Percentiles rank a stretch among this genome's conserved stretches.
Evolutionary conservation across 1,140 invertebrate species (phyloP).

Genomic region (Drosophila miranda): DNA sequence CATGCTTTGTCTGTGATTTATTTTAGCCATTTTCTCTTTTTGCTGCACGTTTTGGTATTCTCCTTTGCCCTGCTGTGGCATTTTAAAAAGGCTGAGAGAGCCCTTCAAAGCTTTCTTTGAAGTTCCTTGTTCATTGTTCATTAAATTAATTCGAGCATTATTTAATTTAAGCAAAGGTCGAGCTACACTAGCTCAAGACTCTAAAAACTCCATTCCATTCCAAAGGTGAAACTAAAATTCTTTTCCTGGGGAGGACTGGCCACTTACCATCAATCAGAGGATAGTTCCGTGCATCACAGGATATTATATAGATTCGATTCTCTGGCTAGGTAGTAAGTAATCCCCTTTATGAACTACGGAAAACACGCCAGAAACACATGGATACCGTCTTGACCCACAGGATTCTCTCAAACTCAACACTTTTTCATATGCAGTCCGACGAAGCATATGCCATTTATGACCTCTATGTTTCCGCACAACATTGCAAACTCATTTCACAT

Average conservation of each 20-base stretch:
- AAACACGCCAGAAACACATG: slow-evolving; percentile 36
- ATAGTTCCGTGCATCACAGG: not conserved
- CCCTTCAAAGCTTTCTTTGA: slow-evolving; percentile 12
- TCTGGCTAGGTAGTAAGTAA: too few relatives aligned
- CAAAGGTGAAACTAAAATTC: too few relatives aligned
- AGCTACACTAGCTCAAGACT: too few relatives aligned
- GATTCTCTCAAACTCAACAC: slow-evolving; percentile 24
- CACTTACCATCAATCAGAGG: slow-evolving; percentile 3
- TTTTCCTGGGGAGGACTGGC: too few relatives aligned
- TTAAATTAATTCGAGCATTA: too few relatives aligned
- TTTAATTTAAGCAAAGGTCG: too few relatives aligned
- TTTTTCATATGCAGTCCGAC: slow-evolving; percentile 28
- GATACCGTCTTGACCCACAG: not conserved
- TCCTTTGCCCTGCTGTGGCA: not conserved
- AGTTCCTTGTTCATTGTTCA: too few relatives aligned
- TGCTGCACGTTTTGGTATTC: not conserved
- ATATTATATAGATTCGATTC: not conserved
- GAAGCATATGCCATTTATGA: slow-evolving; percentile 39
- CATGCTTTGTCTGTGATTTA: slow-evolving; percentile 56
- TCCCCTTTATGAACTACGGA: not conserved
- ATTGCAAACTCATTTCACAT: slow-evolving; percentile 50
- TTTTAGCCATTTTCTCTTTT: slow-evolving; percentile 15
- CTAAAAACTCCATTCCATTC: too few relatives aligned
- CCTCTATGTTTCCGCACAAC: slow-evolving; percentile 45
- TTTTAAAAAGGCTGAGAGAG: slow-evolving; percentile 3